These are phyloP conservation scores for Fragum fragum DNA, from an alignment of 2,888 invertebrate genomes.

Conservation along the genomic window DNA sequence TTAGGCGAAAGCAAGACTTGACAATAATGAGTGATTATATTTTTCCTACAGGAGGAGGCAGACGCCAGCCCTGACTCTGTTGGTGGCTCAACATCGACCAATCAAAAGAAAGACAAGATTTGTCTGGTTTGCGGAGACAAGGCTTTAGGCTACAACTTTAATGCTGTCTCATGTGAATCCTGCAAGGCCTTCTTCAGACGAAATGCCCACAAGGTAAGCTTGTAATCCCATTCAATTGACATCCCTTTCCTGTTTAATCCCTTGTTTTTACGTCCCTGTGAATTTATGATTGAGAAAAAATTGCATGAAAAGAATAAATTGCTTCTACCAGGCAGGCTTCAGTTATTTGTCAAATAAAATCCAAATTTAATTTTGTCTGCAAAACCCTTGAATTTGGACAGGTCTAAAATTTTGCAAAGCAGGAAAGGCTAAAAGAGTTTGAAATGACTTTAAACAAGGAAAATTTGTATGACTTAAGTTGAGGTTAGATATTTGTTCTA, in stretches of 20 bases:
- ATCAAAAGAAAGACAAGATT: slow-evolving; percentile 81
- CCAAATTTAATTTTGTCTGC: no score
- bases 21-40: no score
- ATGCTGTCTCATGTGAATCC: slow-evolving; percentile 84
- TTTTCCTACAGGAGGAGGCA: slow-evolving; percentile 50
- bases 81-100: slow-evolving; percentile 56
- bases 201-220: slow-evolving; percentile 84
- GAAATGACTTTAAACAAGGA: background rate
- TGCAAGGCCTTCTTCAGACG: slow-evolving; percentile 83
- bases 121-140: slow-evolving; percentile 84
- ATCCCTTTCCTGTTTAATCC: background rate
- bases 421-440: background rate
- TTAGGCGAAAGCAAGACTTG: no score
- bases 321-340: background rate
- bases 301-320: no score
- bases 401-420: no score
- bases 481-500: no score
- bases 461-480: background rate
- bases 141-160: slow-evolving; percentile 83
- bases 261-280: no score
- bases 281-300: no score
- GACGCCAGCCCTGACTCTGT: slow-evolving; percentile 53
- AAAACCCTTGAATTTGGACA: no score
- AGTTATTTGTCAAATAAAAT: background rate
- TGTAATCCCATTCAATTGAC: background rate